These are phyloP conservation scores for Echiichthys vipera DNA, from an alignment of 2,797 vertebrate species.

Conservation along the genomic window DNA sequence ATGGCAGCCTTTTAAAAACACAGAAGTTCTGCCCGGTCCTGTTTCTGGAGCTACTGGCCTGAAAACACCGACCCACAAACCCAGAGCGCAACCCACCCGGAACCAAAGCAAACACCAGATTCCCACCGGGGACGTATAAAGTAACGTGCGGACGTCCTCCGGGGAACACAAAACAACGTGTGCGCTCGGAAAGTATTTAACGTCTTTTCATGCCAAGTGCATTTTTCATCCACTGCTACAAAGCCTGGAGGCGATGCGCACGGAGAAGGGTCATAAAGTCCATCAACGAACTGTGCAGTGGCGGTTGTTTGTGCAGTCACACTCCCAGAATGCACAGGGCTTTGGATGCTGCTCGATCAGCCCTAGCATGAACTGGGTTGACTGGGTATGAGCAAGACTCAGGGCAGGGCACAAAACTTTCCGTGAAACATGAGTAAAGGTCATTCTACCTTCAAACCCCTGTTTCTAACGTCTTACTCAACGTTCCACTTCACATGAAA, in stretches of 20 bases:
- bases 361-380: conserved; percentile 16
- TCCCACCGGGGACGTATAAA: conserved; percentile 63
- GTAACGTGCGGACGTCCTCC: conserved; percentile 44
- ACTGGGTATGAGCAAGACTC: conserved; percentile 18
- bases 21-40: conserved; percentile 17
- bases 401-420: conserved; percentile 9
- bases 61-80: conserved; percentile 56
- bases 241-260: conserved; percentile 49
- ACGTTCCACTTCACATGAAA: background rate
- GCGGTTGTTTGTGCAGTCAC: conserved; percentile 72
- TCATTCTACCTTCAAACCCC: background rate
- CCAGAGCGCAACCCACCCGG: conserved; percentile 53
- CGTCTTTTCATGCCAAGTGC: conserved; percentile 56
- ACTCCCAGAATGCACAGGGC: conserved; percentile 58
- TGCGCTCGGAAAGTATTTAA: conserved; percentile 74
- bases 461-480: conserved; percentile 20
- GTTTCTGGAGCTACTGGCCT: conserved; percentile 38
- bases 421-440: conserved; percentile 11
- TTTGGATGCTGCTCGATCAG: conserved; percentile 44
- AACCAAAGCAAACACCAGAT: conserved; percentile 76
- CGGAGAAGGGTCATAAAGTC: conserved; percentile 65
- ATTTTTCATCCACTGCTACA: conserved; percentile 60
- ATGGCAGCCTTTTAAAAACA: conserved; percentile 51
- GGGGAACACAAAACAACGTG: conserved; percentile 51
- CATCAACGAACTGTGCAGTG: conserved; percentile 56